Base-by-base conservation (phyloP, 2,797 vertebrate species). In the Ambastaia sidthimunki region DNA sequence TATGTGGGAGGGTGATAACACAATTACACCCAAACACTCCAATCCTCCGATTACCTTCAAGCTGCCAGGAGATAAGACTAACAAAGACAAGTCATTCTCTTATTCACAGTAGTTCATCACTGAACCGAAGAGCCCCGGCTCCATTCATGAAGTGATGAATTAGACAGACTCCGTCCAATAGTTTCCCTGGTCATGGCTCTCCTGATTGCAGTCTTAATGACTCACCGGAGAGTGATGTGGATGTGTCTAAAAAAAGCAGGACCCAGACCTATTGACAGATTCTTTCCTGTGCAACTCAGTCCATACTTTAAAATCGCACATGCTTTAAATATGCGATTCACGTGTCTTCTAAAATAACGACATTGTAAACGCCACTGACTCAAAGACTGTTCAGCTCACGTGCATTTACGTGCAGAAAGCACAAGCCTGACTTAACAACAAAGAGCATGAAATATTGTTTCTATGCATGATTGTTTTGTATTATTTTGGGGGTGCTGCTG, bases 11-110 rank as follows among this genome's bases (percentile, higher is more conserved):
- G 92, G 80, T 80, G 86, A 83, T 93, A 93, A 94, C 90, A 89
- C 91, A 94, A 93, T 94, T 93, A 93, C 89, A 91, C 92, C 90
- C 89, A 84, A 90, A 90, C 88, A 87, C 89, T 90, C 59, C 91
- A 93, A 91, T 90, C 90, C 83, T 88, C 83, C 86, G 87, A 89
- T 80, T 87, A 81, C 92, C 88, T 78, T 76, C 76, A 91, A 90
- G 90, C 89, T 82, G 89, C 83, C 82, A 86, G 73, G 62, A 85
- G 89, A 89, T 90, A 91, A 91, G 71, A 84, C 85, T 90, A 86
- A 88, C 85, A 90, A 90, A 91, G 90, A 87, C 69, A 4, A 80
- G 85, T 74, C 83, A 82, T 85, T 88, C 87, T 89, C 90, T 85
- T 63, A 67, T 87, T 88, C 88, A 88, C 70, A 82, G 81, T 67